A percentile compares a stretch with the other conserved stretches of the same genome.
phyloP scores from a whole-genome alignment of 2,797 vertebrate genomes.

The Lerista edwardsae region DNA sequence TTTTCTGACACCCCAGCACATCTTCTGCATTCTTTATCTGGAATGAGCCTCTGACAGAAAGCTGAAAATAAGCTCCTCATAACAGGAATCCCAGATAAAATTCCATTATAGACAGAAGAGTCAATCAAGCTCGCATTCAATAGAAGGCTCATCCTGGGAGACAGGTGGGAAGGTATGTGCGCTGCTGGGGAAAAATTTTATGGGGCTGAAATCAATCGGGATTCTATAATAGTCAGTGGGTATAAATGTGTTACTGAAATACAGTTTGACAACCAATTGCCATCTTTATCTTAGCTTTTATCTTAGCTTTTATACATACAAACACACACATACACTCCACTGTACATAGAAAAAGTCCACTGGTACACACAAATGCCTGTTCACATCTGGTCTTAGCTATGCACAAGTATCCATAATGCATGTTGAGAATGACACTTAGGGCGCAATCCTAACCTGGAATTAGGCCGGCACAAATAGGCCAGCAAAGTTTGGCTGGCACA shows the following conservation, averaged over 20 bases:
- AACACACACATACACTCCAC: neutral
- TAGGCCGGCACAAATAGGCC: too few species aligned
- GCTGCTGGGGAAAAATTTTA: slow-evolving; percentile 57
- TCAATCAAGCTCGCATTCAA: slow-evolving; percentile 20
- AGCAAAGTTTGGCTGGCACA: too few species aligned
- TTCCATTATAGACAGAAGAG: slow-evolving; percentile 29
- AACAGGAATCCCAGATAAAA: slow-evolving; percentile 59
- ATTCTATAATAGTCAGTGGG: slow-evolving; percentile 64
- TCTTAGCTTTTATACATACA: slow-evolving; percentile 19
- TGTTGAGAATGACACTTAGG: neutral
- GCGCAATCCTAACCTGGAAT: too few species aligned
- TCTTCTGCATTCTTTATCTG: slow-evolving; percentile 14
- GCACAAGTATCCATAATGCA: too few species aligned
- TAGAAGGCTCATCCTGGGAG: neutral
- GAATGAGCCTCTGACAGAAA: neutral
- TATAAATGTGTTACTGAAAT: slow-evolving; percentile 65
- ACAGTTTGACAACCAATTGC: slow-evolving; percentile 72
- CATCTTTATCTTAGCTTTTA: slow-evolving; percentile 65
- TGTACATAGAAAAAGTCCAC: neutral
- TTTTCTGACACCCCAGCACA: slow-evolving; percentile 38
- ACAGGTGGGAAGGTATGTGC: neutral
- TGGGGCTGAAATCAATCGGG: slow-evolving; percentile 57
- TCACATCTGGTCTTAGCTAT: neutral
- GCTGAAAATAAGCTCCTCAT: slow-evolving; percentile 56
- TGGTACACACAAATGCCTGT: neutral